Evolutionary conservation across 2,888 invertebrate species (phyloP).

Genomic region (Drosophila incognita): DNA sequence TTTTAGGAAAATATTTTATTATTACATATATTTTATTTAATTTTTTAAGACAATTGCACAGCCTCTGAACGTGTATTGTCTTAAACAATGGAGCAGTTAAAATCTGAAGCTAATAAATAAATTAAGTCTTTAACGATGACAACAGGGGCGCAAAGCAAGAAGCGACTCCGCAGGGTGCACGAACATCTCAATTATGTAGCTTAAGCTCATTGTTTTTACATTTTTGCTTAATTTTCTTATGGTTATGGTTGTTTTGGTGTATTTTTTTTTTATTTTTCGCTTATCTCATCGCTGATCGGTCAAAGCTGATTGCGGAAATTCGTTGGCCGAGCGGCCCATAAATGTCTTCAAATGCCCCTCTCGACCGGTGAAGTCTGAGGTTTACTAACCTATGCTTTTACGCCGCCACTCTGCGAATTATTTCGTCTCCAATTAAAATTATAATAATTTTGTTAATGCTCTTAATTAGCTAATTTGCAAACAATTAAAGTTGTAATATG

Average conservation of each 20-base stretch:
- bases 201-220: slow-evolving; percentile 73
- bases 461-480: slow-evolving; percentile 79
- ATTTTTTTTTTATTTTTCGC: slow-evolving; percentile 8
- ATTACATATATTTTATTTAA: slow-evolving; percentile 17
- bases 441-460: slow-evolving; percentile 53
- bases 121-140: slow-evolving; percentile 77
- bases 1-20: slow-evolving; percentile 58
- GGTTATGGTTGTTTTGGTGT: slow-evolving; percentile 59
- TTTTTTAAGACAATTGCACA: slow-evolving; percentile 17
- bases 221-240: slow-evolving; percentile 74
- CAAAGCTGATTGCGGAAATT: slow-evolving; percentile 67
- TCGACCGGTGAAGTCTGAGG: slow-evolving; percentile 18
- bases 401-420: slow-evolving; percentile 29
- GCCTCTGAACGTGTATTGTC: slow-evolving; percentile 19
- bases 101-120: slow-evolving; percentile 74
- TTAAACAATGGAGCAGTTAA: slow-evolving; percentile 70
- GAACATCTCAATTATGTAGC: slow-evolving; percentile 76
- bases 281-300: slow-evolving; percentile 59
- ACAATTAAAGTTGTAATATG: slow-evolving; percentile 62
- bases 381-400: slow-evolving; percentile 41
- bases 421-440: slow-evolving; percentile 49
- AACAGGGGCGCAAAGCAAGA: slow-evolving; percentile 46
- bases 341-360: slow-evolving; percentile 36
- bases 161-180: slow-evolving; percentile 45
- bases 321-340: slow-evolving; percentile 48